Evolutionary conservation across 2,113 vertebrate genomes (phyloP).

Genomic region (Psilopsiagon aymara): DNA sequence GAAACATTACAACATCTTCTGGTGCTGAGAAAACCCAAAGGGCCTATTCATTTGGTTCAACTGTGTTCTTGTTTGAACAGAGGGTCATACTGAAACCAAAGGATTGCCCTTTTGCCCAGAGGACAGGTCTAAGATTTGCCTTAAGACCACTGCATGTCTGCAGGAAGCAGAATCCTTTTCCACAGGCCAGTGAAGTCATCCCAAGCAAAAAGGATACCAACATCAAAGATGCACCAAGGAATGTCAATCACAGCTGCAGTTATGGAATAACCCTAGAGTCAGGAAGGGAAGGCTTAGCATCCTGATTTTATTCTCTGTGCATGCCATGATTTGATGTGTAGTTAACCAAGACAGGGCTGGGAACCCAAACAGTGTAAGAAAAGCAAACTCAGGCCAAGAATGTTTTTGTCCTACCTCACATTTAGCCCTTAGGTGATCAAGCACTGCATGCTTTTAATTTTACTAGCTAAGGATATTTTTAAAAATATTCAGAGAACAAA

Average conservation of each 20-base stretch:
- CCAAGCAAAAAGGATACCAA: background rate
- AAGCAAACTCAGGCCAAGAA: constrained; percentile 30
- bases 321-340: background rate
- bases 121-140: background rate
- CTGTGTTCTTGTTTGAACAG: background rate
- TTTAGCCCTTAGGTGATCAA: constrained; percentile 55
- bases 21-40: background rate
- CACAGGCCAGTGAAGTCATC: background rate
- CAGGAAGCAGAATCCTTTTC: background rate
- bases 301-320: constrained; percentile 12
- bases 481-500: constrained; percentile 12
- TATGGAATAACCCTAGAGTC: background rate
- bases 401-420: constrained; percentile 42
- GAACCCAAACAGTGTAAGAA: constrained; percentile 28
- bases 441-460: constrained; percentile 67
- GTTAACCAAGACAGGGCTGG: constrained; percentile 5
- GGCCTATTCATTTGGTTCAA: constrained; percentile 26
- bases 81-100: background rate
- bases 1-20: constrained; percentile 43
- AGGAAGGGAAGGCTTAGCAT: background rate
- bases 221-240: background rate
- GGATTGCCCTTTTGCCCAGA: background rate
- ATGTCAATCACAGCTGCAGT: background rate
- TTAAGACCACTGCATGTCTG: background rate
- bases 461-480: background rate